phyloP scores from a whole-genome alignment of 2,888 invertebrate species.

The Epistrophella euchroma region DNA sequence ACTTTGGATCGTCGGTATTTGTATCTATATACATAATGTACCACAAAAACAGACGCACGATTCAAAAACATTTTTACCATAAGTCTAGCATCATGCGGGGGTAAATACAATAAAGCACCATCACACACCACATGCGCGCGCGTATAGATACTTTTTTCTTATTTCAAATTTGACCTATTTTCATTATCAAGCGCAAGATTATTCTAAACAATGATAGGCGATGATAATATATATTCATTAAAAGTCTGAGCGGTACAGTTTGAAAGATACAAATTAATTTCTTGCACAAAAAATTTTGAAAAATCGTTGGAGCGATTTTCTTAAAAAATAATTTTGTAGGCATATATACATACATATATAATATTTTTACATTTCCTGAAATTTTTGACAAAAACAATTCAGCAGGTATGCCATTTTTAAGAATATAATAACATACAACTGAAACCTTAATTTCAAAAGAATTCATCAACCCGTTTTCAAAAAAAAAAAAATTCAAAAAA shows the following conservation, averaged over 20 bases:
- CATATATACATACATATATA: no score
- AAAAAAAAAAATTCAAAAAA: no score
- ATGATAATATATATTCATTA: constrained; percentile 9
- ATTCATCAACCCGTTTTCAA: no score
- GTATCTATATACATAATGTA: constrained; percentile 3
- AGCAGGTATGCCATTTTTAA: no score
- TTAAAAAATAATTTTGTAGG: no score
- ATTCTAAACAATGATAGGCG: constrained; percentile 82
- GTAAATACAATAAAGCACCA: constrained; percentile 39
- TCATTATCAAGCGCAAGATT: constrained; percentile 84
- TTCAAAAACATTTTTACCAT: constrained; percentile 44
- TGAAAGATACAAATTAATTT: not conserved
- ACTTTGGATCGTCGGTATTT: constrained; percentile 22
- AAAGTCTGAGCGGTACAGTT: not conserved
- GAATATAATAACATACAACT: no score
- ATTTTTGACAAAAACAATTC: no score
- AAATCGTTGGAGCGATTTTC: no score
- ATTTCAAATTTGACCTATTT: constrained; percentile 84
- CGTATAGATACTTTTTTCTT: constrained; percentile 75
- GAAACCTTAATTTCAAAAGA: no score
- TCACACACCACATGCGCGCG: constrained; percentile 53
- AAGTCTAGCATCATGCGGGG: constrained; percentile 53
- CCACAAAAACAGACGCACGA: constrained; percentile 41
- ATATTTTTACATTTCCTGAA: no score
- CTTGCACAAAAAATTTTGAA: no score